Percentiles rank a stretch among this genome's conserved stretches.
These are phyloP conservation scores for Marcusenius ussheri DNA, from an alignment of 2,113 vertebrate species.

Conservation along the genomic window DNA sequence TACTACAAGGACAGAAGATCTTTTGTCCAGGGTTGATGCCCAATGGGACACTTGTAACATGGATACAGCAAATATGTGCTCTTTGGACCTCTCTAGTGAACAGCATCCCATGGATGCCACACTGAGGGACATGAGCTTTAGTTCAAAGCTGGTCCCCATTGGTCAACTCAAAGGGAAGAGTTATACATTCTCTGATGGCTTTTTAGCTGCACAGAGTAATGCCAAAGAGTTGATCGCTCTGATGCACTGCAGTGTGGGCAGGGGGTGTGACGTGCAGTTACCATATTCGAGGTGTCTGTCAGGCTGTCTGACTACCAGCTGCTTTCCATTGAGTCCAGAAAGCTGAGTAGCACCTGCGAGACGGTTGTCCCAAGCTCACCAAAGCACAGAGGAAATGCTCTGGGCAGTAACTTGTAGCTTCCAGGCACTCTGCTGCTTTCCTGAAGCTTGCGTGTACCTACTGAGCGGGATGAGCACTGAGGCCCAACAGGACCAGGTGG, in stretches of 20 bases:
- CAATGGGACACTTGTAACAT: slow-evolving; percentile 5
- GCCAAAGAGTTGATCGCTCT: slow-evolving; percentile 81
- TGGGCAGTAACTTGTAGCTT: slow-evolving; percentile 89
- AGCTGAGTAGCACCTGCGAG: slow-evolving; percentile 80
- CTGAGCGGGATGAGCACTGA: slow-evolving; percentile 76
- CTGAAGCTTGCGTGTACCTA: slow-evolving; percentile 88
- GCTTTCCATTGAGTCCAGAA: slow-evolving; percentile 78
- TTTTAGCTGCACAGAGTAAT: slow-evolving; percentile 79
- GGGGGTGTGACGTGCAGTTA: slow-evolving; percentile 20
- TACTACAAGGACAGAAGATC: slow-evolving; percentile 30
- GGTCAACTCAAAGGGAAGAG: slow-evolving; percentile 77
- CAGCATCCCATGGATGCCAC: slow-evolving; percentile 42
- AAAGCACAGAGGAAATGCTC: slow-evolving; percentile 84
- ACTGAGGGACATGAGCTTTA: slow-evolving; percentile 63
- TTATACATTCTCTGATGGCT: slow-evolving; percentile 75
- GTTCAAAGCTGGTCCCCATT: slow-evolving; percentile 65
- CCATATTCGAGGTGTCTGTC: slow-evolving; percentile 54
- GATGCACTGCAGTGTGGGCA: slow-evolving; percentile 67
- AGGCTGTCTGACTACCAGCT: slow-evolving; percentile 64
- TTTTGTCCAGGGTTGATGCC: background rate
- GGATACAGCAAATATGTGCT: slow-evolving; percentile 27
- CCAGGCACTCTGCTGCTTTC: slow-evolving; percentile 86
- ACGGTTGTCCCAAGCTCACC: slow-evolving; percentile 81
- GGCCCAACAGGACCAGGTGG: slow-evolving; percentile 70
- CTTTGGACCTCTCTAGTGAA: slow-evolving; percentile 26